phyloP scores from a whole-genome alignment of 2,888 invertebrate species.

The Cerastis leucographa region DNA sequence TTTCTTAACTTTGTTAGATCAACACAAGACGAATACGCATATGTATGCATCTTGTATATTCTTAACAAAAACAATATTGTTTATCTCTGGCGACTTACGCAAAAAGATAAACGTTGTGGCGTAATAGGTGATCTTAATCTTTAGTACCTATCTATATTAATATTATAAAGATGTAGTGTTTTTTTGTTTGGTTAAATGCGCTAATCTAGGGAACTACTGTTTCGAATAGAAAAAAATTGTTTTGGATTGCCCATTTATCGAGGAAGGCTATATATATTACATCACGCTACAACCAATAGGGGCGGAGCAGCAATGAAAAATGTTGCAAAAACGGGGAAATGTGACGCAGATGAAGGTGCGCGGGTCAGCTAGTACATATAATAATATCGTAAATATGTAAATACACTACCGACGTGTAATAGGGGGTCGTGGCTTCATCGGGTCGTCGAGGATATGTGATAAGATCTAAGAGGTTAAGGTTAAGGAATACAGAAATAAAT shows the following conservation, averaged over 20 bases:
- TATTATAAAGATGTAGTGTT: too few species aligned
- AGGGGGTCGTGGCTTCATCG: background rate
- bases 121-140: conserved; percentile 7
- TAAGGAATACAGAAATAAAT: background rate
- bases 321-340: too few species aligned
- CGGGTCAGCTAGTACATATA: background rate
- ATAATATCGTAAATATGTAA: conserved; percentile 29
- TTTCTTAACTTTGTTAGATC: conserved; percentile 4
- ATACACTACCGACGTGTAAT: background rate
- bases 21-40: conserved; percentile 20
- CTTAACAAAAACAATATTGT: conserved; percentile 35
- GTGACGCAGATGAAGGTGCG: too few species aligned
- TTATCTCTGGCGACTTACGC: conserved; percentile 41
- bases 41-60: background rate
- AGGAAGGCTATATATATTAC: too few species aligned
- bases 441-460: conserved; percentile 15
- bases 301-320: too few species aligned
- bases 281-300: too few species aligned
- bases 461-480: conserved; percentile 12
- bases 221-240: too few species aligned
- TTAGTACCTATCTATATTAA: too few species aligned
- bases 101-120: conserved; percentile 37
- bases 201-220: too few species aligned
- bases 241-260: too few species aligned
- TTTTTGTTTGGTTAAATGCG: too few species aligned